These are phyloP conservation scores for Oxytorus armatus DNA, from an alignment of 2,888 invertebrate genomes.

Conservation along the genomic window DNA sequence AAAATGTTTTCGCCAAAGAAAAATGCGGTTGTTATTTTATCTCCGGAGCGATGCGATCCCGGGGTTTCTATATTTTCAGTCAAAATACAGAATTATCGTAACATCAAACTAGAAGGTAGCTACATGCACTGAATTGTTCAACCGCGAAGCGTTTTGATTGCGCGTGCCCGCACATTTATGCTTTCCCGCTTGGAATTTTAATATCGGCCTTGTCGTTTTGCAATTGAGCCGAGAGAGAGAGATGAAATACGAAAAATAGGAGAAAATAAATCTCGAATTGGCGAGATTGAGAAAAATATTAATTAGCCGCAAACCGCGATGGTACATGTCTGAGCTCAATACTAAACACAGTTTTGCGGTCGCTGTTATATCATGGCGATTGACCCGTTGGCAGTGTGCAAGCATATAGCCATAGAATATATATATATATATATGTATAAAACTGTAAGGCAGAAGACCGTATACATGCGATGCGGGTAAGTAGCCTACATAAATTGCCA, in stretches of 20 bases:
- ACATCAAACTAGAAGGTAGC: not conserved
- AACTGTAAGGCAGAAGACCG: constrained; percentile 20
- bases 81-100: not conserved
- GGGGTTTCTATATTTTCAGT: not conserved
- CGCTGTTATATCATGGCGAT: constrained; percentile 68
- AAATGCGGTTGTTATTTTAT: not conserved
- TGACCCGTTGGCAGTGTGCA: constrained; percentile 59
- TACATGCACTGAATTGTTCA: constrained; percentile 20
- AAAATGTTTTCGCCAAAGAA: not conserved
- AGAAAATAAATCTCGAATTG: constrained; percentile 21
- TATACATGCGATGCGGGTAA: constrained; percentile 66
- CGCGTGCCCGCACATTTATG: constrained; percentile 36
- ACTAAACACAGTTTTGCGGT: constrained; percentile 33
- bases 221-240: not conserved
- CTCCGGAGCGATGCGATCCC: not conserved
- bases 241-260: constrained; percentile 26
- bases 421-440: constrained; percentile 12
- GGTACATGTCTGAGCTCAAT: constrained; percentile 48
- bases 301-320: constrained; percentile 71
- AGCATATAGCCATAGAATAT: not conserved
- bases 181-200: constrained; percentile 1
- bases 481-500: constrained; percentile 75
- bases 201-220: constrained; percentile 1
- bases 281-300: constrained; percentile 72
- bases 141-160: constrained; percentile 23